Percentiles rank a stretch among this genome's conserved stretches.
Conservation (phyloP, 1,140 invertebrate species). For the Centruroides sculpturatus region DNA sequence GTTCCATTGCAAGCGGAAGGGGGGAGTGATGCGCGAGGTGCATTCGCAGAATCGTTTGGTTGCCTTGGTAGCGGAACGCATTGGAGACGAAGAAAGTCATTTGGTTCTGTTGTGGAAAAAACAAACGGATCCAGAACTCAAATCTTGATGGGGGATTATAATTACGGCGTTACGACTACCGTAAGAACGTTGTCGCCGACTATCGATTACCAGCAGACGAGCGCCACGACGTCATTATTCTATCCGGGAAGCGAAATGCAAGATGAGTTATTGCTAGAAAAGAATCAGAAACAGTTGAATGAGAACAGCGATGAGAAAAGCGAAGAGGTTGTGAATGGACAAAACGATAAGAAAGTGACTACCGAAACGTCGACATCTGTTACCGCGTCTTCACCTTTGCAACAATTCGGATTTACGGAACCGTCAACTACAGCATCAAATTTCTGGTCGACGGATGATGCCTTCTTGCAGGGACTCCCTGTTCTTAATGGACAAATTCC, state of each 20-base stretch:
- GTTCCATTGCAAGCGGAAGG: no score
- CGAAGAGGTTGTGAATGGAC: constrained; percentile 8
- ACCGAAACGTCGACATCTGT: neutral
- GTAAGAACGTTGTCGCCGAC: constrained; percentile 30
- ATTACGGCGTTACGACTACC: constrained; percentile 27
- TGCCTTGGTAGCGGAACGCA: no score
- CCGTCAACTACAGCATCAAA: constrained; percentile 25
- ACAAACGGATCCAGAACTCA: no score
- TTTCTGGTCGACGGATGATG: constrained; percentile 35
- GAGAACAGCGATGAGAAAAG: constrained; percentile 22
- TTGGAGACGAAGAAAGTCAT: no score
- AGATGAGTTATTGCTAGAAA: constrained; percentile 44
- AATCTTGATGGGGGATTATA: constrained; percentile 36
- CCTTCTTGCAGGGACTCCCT: constrained; percentile 32
- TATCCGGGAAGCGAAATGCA: constrained; percentile 37
- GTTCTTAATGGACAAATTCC: constrained; percentile 34
- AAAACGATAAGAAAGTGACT: constrained; percentile 8
- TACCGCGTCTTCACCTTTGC: constrained; percentile 15
- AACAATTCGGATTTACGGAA: constrained; percentile 22
- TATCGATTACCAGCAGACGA: constrained; percentile 30
- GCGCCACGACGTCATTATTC: constrained; percentile 31
- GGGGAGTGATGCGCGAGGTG: no score
- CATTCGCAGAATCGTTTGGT: no score
- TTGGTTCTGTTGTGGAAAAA: no score
- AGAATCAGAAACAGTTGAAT: constrained; percentile 31